Evolutionary conservation across 2,888 invertebrate genomes (phyloP), one percentile per base, ranked within the genome.

Genomic region (Choreutis nemorana): DNA sequence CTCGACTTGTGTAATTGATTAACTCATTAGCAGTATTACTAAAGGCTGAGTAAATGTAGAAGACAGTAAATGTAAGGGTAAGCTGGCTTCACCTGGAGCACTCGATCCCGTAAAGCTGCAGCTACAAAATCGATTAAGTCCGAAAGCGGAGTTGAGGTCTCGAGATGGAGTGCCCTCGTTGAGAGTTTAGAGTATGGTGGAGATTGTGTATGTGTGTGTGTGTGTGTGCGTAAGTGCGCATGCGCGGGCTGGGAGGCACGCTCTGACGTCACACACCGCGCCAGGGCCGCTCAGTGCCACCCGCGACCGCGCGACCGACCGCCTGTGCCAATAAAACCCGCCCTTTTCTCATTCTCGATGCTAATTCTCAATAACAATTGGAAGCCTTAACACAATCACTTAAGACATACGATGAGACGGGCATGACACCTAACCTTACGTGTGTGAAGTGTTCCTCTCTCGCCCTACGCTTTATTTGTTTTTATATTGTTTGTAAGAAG

Each of bases 71-170:
- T 26, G 13, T 26, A 6, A n/a, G 9, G n/a, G 8, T 26, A 9
- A n/a, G 10, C n/a, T 5, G 11, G 14, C 12, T 21, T 51, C 54
- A 72, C 68, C 71, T 70, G 62, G 60, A 58, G 61, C 64, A 61
- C 65, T 64, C 55, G 62, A 59, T 58, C 55, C 55, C 55, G 24
- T 13, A 59, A 66, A 62, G 58, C 13, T 72, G 70, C 68, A 77
- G 66, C 66, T 72, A 64, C 64, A 73, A 77, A 73, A 78, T 78
- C 77, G 77, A 78, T 78, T 72, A 65, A 64, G 58, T 66, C 54
- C 65, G 68, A 63, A 66, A 75, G 72, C 65, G 56, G 50, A 64
- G 66, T 67, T 72, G 70, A 71, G 73, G 75, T 75, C 75, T 77
- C 63, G 59, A 68, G 67, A 62, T 67, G 64, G 66, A 77, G 75